phyloP scores from a whole-genome alignment of 2,888 invertebrate genomes.

The Eurytoma adleriae region DNA sequence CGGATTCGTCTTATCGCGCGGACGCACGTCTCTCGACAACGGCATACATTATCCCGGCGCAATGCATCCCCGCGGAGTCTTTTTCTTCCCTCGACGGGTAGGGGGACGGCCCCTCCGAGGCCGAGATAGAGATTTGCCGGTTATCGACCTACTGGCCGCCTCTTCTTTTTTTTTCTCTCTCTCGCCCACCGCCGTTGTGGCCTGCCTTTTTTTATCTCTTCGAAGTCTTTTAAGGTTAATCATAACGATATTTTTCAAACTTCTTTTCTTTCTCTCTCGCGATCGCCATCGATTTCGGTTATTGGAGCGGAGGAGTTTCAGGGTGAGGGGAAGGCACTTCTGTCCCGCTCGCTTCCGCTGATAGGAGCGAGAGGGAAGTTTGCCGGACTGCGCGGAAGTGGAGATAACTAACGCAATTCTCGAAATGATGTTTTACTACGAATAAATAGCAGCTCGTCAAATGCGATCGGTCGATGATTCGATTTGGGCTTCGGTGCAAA shows the following conservation, averaged over 20 bases:
- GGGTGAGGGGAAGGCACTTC: too few relatives aligned
- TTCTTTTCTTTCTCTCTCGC: neutral
- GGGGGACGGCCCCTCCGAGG: neutral
- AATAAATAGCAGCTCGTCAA: too few relatives aligned
- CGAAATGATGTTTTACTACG: too few relatives aligned
- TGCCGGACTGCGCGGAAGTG: too few relatives aligned
- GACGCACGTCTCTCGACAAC: neutral
- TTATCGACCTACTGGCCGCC: neutral
- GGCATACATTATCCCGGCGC: neutral
- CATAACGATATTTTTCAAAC: slow-evolving; percentile 15
- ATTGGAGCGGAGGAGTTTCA: neutral
- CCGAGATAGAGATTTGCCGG: neutral
- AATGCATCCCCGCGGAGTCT: slow-evolving; percentile 22
- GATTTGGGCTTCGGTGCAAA: too few relatives aligned
- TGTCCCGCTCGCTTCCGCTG: too few relatives aligned
- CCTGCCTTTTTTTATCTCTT: slow-evolving; percentile 5
- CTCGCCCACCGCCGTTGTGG: too few relatives aligned
- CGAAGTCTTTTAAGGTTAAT: neutral
- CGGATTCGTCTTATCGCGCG: neutral
- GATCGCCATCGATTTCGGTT: slow-evolving; percentile 13
- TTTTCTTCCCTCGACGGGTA: neutral
- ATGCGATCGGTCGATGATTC: too few relatives aligned
- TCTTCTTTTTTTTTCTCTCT: neutral
- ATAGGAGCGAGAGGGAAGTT: neutral
- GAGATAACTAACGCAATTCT: too few relatives aligned